phyloP scores from a whole-genome alignment of 2,113 vertebrate species.

The Phasianus colchicus region DNA sequence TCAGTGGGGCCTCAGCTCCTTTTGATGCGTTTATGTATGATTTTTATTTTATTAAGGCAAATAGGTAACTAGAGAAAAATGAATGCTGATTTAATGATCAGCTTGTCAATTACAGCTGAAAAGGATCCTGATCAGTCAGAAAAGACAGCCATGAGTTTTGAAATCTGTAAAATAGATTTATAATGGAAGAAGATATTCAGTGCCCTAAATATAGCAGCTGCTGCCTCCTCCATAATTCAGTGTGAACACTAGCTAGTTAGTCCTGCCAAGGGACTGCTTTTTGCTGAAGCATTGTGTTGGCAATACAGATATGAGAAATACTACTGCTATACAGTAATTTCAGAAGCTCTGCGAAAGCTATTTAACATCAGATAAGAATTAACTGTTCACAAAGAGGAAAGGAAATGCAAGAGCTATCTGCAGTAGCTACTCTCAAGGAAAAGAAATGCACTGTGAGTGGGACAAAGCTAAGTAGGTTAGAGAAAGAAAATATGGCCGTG shows the following conservation, averaged over 20 bases:
- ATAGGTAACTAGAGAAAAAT: not conserved
- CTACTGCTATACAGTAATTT: slow-evolving; percentile 12
- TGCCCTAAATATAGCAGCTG: slow-evolving; percentile 43
- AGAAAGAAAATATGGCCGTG: not conserved
- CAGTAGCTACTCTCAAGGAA: not conserved
- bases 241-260: slow-evolving; percentile 9
- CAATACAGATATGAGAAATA: slow-evolving; percentile 29
- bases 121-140: not conserved
- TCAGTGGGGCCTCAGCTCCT: not conserved
- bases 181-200: not conserved
- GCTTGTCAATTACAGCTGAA: not conserved
- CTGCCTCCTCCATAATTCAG: slow-evolving; percentile 56
- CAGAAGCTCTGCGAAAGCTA: slow-evolving; percentile 2
- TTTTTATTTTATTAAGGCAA: not conserved
- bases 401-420: not conserved
- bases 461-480: slow-evolving; percentile 7
- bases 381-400: not conserved
- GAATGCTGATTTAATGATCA: not conserved
- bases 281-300: not conserved
- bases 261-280: slow-evolving; percentile 34
- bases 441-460: not conserved
- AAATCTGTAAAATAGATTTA: not conserved
- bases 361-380: slow-evolving; percentile 16
- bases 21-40: not conserved
- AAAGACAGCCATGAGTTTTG: not conserved